These are phyloP conservation scores for Columba guinea DNA, from an alignment of 2,797 vertebrate species.

Conservation along the genomic window DNA sequence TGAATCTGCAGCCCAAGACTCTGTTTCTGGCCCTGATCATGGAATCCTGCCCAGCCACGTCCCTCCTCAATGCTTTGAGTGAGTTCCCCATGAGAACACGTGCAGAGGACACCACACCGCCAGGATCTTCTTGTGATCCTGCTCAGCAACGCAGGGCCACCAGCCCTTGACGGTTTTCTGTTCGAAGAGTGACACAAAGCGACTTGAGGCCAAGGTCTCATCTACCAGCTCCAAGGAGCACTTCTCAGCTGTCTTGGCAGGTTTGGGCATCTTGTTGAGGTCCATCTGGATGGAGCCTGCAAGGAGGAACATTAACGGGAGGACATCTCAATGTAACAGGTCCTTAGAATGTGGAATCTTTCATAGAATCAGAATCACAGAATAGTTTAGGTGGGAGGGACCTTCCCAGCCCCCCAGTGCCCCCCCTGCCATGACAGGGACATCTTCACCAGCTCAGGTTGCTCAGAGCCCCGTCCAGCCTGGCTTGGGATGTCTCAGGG, in stretches of 20 bases:
- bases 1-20: accelerated
- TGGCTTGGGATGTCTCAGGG: no score
- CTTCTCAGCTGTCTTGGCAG: slow-evolving; percentile 89
- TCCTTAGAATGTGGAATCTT: accelerated
- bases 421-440: no score
- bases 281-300: slow-evolving; percentile 91
- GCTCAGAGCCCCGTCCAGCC: no score
- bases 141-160: slow-evolving; percentile 89
- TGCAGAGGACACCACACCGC: slow-evolving; percentile 78
- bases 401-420: no score
- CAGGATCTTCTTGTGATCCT: slow-evolving; percentile 78
- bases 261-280: slow-evolving; percentile 91
- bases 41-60: neutral
- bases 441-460: no score
- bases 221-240: slow-evolving; percentile 84
- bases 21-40: neutral
- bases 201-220: slow-evolving; percentile 59
- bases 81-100: neutral
- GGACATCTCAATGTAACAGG: accelerated
- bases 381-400: no score
- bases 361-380: no score
- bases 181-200: slow-evolving; percentile 90
- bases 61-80: neutral
- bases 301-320: neutral
- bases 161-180: slow-evolving; percentile 95